These are phyloP conservation scores for Lerema accius DNA, from an alignment of 1,140 invertebrate species.

Conservation along the genomic window DNA sequence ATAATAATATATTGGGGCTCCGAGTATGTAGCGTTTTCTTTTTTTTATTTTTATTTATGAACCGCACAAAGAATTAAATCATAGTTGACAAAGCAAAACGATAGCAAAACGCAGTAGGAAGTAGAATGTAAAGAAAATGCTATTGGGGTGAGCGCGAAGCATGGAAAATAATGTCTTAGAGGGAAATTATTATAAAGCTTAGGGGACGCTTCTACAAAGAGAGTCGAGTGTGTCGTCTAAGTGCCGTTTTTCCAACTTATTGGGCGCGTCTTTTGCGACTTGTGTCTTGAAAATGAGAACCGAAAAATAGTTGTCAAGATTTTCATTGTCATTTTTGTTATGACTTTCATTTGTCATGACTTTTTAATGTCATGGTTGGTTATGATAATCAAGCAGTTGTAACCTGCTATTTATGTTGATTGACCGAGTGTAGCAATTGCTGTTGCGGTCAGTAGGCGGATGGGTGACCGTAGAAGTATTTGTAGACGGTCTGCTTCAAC, in stretches of 20 bases:
- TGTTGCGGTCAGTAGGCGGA: too few relatives aligned
- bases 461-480: too few relatives aligned
- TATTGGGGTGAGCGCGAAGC: slow-evolving; percentile 54
- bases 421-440: too few relatives aligned
- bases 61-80: slow-evolving; percentile 34
- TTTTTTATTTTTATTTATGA: too few relatives aligned
- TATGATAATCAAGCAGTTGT: too few relatives aligned
- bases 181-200: slow-evolving; percentile 63
- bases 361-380: too few relatives aligned
- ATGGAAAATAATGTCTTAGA: slow-evolving; percentile 67
- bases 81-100: slow-evolving; percentile 42
- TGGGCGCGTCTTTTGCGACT: slow-evolving; percentile 59
- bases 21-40: too few relatives aligned
- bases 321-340: not conserved
- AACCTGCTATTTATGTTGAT: too few relatives aligned
- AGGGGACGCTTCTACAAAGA: slow-evolving; percentile 52
- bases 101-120: slow-evolving; percentile 38
- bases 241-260: slow-evolving; percentile 72
- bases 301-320: slow-evolving; percentile 40
- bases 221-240: slow-evolving; percentile 61
- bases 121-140: slow-evolving; percentile 57
- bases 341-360: too few relatives aligned
- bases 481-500: too few relatives aligned
- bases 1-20: too few relatives aligned
- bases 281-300: slow-evolving; percentile 43